Evolutionary conservation across 2,113 vertebrate genomes (phyloP).

Genomic region (Oncorhynchus keta): DNA sequence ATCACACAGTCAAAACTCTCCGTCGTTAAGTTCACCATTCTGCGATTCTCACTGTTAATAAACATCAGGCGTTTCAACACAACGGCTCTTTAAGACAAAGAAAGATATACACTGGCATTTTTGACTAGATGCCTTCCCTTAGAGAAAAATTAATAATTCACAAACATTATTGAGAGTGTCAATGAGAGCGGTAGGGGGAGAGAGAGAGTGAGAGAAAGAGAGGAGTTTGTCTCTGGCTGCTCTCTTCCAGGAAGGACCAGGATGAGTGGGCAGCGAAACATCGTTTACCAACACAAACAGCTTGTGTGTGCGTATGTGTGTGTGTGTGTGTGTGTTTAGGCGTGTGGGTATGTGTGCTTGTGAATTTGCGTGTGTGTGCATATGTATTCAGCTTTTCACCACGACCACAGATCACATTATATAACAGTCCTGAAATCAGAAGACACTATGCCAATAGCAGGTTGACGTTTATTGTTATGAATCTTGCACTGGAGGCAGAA

Average conservation of each 20-base stretch:
- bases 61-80: no score
- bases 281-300: slow-evolving; percentile 67
- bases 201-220: background rate
- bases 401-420: slow-evolving; percentile 67
- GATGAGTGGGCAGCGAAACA: slow-evolving; percentile 66
- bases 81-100: no score
- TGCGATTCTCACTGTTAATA: no score
- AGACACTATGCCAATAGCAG: slow-evolving; percentile 54
- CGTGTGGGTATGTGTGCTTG: background rate
- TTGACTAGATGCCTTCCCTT: no score
- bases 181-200: background rate
- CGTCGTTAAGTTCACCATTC: no score
- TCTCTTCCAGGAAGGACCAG: slow-evolving; percentile 70
- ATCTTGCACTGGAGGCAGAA: no score
- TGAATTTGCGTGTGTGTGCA: background rate
- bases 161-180: background rate
- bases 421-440: slow-evolving; percentile 68
- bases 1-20: no score
- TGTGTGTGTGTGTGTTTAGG: background rate
- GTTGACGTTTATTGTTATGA: no score
- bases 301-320: background rate
- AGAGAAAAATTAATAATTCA: no score
- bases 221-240: slow-evolving; percentile 68
- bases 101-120: no score
- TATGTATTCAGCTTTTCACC: background rate